These are phyloP conservation scores for Serinus canaria DNA, from an alignment of 2,113 vertebrate species.

Conservation along the genomic window DNA sequence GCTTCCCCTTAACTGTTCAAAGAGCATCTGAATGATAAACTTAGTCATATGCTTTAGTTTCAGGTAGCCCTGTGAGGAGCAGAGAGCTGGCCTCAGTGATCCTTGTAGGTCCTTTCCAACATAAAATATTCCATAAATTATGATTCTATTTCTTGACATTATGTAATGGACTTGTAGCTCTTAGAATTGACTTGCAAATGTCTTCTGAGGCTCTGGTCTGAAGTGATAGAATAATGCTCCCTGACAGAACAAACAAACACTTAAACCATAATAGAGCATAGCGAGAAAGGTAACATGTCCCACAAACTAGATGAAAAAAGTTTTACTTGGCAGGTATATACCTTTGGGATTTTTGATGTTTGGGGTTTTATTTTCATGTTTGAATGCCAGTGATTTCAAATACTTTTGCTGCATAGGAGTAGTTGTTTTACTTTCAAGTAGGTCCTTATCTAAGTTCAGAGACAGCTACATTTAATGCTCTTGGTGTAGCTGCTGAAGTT, in stretches of 20 bases:
- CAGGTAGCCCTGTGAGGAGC: fast-evolving
- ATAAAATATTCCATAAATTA: not conserved
- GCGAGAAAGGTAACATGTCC: not conserved
- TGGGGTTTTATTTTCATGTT: not conserved
- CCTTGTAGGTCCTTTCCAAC: not conserved
- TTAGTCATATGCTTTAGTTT: not conserved
- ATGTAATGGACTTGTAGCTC: fast-evolving
- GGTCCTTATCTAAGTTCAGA: not conserved
- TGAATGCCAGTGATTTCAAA: not conserved
- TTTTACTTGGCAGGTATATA: not conserved
- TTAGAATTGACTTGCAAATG: not conserved
- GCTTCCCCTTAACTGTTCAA: fast-evolving
- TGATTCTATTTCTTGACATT: not conserved
- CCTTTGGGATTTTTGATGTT: fast-evolving
- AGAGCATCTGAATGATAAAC: fast-evolving
- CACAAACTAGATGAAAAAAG: not conserved
- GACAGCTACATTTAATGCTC: not conserved
- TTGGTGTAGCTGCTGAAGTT: not conserved
- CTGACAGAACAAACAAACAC: not conserved
- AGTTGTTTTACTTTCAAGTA: not conserved
- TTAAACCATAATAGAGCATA: not conserved
- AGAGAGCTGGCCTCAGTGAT: not conserved
- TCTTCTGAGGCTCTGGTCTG: not conserved
- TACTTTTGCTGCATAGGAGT: not conserved
- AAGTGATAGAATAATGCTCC: not conserved